Evolutionary conservation across 2,113 vertebrate genomes (phyloP), one percentile per base, ranked within the genome.

Genomic region (Tragelaphus strepsiceros): DNA sequence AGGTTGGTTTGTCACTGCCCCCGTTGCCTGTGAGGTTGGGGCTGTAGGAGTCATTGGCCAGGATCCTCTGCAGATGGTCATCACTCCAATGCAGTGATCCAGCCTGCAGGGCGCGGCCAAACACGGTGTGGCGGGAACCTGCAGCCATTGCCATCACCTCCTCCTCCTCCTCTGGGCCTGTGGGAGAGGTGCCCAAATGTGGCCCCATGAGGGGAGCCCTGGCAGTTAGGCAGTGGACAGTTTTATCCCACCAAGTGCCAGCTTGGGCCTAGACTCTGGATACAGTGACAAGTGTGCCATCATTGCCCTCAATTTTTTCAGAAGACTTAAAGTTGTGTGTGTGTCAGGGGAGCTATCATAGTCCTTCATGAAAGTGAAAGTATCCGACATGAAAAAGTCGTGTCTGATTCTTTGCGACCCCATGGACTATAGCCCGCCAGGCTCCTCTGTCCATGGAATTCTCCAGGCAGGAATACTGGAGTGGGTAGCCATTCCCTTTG

Each of bases 101-200:
- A 2, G 98, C 98, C 92, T 98, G 98, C 89, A 99, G 96, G 62
- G 99, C 99, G 0, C 99, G 97, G 49, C 98, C 88, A 32, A 99
- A 99, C 4, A 99, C 98, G 0, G 99, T 99, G 92, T 98, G 97
- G 32, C 97, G 98, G 62, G 97, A 19, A 39, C 64, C 35, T 0
- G 96, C 30, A 28, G 95, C 59, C 30, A 19, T 58, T 39, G 30
- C 81, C 54, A 61, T 85, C 30, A 39, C 90, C 24, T 93, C 96
- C 12, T 85, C 91, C n/a, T 86, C 86, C 49, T 96, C 87, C 83
- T 91, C 84, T 0, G 32, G 58, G 86, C 94, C 98, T 98, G 91
- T 1, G 2, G 62, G 88, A 90, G 49, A 93, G 77, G 56, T 0
- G 6, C 43, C 94, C 91, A 80, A 22, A 15, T 9, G 28, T 1